Base-by-base conservation (phyloP, 1,140 invertebrate species). In the Panulirus ornatus region DNA sequence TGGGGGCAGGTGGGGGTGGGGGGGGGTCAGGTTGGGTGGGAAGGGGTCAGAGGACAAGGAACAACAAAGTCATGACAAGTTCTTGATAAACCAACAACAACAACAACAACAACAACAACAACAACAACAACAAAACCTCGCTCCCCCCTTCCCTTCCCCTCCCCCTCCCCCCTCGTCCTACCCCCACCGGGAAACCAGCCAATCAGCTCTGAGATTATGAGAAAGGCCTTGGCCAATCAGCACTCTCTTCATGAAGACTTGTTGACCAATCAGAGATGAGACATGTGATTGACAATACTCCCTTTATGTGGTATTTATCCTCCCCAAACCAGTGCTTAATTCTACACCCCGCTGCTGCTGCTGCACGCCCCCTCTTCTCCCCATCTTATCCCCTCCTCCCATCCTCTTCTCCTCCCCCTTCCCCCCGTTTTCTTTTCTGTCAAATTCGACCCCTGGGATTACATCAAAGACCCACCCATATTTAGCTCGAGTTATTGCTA, bases 231-330 rank as follows among this genome's bases (percentile, higher is more conserved):
- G 30, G n/a, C 58, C 58, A 66, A 66, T 30, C 58, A 27, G n/a
- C 14, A 19, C 0, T 5, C 3, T 19, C n/a, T 66, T 66, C 58
- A 66, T 66, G 11, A 66, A 27, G n/a, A 6, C n/a, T 9, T 19
- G 58, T 27, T 66, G 58, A 30, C 58, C 11, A 66, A 66, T 66
- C 58, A 66, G n/a, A 1, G 58, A 30, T 66, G 3, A 66, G 58
- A 66, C n/a, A 66, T 22, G 58, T 27, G 58, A 66, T 27, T 66
- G 58, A 66, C 58, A 66, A n/a, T n/a, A n/a, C n/a, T n/a, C n/a
- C n/a, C n/a, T n/a, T n/a, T n/a, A n/a, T n/a, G n/a, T n/a, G n/a
- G n/a, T n/a, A n/a, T n/a, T n/a, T n/a, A n/a, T n/a, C n/a, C n/a
- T 6, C 1, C 58, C 0, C 58, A 66, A 22, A 66, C 58, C 14